A percentile compares a stretch with the other conserved stretches of the same genome.
Evolutionary conservation across 1,140 invertebrate genomes (phyloP).

Genomic region (Drosophila cardini): DNA sequence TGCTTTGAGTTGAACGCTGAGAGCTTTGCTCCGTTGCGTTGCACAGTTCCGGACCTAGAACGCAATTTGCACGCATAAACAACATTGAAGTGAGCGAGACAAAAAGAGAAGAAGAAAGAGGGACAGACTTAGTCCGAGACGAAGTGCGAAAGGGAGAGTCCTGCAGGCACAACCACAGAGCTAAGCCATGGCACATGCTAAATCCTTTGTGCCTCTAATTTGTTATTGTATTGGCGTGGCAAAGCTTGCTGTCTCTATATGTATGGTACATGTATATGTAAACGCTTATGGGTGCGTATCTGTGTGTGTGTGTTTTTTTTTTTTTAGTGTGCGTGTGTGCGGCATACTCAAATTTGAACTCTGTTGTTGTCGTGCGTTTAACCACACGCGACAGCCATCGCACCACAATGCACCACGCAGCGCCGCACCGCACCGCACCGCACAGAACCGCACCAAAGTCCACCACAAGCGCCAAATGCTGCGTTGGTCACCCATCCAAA

Average conservation of each 20-base stretch:
- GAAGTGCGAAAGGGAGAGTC: neutral
- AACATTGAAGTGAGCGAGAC: constrained; percentile 24
- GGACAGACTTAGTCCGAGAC: neutral
- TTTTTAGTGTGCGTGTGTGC: constrained; percentile 19
- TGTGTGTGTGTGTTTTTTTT: constrained; percentile 30
- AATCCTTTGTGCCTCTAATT: constrained; percentile 80
- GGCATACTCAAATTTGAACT: constrained; percentile 62
- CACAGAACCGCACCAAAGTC: neutral
- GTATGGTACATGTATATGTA: neutral
- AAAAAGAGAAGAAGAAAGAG: neutral
- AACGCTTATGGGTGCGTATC: constrained; percentile 4
- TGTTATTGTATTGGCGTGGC: constrained; percentile 80
- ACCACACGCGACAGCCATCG: constrained; percentile 62
- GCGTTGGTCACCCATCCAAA: constrained; percentile 41
- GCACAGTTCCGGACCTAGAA: constrained; percentile 40
- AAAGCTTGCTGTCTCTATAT: constrained; percentile 44
- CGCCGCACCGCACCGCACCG: neutral
- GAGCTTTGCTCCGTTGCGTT: constrained; percentile 23
- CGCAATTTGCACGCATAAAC: constrained; percentile 72
- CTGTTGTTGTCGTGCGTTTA: constrained; percentile 73
- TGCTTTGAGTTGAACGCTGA: constrained; percentile 65
- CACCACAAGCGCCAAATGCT: constrained; percentile 14
- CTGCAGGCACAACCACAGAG: constrained; percentile 52
- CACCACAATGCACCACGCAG: constrained; percentile 1
- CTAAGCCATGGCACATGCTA: constrained; percentile 75